phyloP scores from a whole-genome alignment of 2,797 vertebrate species.

The Philypnodon macrostomus region DNA sequence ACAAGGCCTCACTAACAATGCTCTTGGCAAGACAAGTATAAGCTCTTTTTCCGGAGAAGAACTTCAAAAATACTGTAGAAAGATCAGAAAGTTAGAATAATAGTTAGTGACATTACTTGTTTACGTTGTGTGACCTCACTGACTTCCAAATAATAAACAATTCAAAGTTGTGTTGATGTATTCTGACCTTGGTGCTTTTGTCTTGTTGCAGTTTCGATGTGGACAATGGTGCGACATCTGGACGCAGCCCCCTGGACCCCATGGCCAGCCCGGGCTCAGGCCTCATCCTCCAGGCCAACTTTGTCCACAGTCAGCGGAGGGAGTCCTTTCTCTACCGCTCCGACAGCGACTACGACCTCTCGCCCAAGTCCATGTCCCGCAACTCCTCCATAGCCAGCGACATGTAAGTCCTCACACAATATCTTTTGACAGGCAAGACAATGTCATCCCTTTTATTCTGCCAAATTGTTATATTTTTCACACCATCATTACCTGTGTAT shows the following conservation, averaged over 20 bases:
- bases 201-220: constrained; percentile 89
- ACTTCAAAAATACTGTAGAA: too few species aligned
- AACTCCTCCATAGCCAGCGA: constrained; percentile 99
- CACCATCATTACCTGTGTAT: background rate
- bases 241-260: constrained; percentile 97
- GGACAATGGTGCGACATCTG: constrained; percentile 97
- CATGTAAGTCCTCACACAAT: constrained; percentile 82
- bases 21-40: too few species aligned
- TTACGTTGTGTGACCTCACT: too few species aligned
- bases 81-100: too few species aligned
- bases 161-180: too few species aligned
- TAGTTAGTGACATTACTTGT: too few species aligned
- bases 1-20: too few species aligned
- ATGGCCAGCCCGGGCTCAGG: constrained; percentile 98
- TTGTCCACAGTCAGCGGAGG: constrained; percentile 95
- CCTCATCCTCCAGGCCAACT: constrained; percentile 97
- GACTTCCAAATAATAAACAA: too few species aligned
- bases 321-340: constrained; percentile 98
- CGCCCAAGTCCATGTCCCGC: constrained; percentile 97
- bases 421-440: too few species aligned
- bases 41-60: too few species aligned
- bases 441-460: background rate
- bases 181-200: constrained; percentile 5
- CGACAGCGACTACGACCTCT: constrained; percentile 98
- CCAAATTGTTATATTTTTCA: background rate